Conservation (phyloP, 2,113 vertebrate species). For the Erythrolamprus reginae region DNA sequence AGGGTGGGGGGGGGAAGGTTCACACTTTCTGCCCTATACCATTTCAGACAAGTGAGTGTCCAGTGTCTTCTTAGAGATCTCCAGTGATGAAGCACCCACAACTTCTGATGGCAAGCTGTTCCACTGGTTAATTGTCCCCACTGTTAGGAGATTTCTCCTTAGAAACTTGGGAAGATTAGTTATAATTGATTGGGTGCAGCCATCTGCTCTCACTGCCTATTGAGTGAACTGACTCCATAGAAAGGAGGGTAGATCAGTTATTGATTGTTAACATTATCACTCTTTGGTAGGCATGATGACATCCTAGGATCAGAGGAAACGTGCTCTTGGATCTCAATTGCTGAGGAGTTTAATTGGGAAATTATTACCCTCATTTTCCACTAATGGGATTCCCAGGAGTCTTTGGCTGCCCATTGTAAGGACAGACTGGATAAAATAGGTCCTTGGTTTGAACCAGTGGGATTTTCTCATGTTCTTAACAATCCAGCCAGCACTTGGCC, state of each 20-base stretch:
- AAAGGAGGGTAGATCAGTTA: neutral
- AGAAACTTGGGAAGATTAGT: neutral
- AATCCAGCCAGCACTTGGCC: neutral
- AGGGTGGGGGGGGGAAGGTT: no score
- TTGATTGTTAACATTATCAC: neutral
- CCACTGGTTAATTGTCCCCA: neutral
- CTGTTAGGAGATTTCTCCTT: neutral
- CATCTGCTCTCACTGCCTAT: neutral
- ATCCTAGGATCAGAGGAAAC: neutral
- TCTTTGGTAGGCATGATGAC: neutral
- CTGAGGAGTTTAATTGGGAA: neutral
- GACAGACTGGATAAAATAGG: neutral
- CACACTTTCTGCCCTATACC: no score
- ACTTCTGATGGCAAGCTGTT: neutral
- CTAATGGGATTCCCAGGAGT: neutral
- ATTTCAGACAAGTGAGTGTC: neutral
- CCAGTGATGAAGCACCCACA: neutral
- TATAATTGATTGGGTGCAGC: neutral
- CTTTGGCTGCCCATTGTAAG: neutral
- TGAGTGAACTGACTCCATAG: neutral
- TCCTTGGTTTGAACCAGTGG: neutral
- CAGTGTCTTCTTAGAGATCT: neutral
- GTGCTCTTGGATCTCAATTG: neutral
- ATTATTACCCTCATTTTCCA: neutral
- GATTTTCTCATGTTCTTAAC: neutral